These are phyloP conservation scores for Drosophila sturtevanti DNA, from an alignment of 1,140 invertebrate genomes.

Conservation along the genomic window DNA sequence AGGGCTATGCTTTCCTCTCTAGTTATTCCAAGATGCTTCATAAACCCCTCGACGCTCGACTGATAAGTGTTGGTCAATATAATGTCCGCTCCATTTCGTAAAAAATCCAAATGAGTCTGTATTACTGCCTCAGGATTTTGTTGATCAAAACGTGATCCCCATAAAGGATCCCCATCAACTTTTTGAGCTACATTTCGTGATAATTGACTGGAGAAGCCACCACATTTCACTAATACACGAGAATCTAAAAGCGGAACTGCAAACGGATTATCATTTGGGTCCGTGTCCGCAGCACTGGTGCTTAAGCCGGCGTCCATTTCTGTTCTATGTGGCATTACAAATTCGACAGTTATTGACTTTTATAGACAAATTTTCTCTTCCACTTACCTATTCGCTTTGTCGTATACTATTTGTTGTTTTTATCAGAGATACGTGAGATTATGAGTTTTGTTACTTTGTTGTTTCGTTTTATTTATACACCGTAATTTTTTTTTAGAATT, in stretches of 20 bases:
- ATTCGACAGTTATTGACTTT: neutral
- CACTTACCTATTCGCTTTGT: neutral
- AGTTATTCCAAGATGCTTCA: constrained; percentile 86
- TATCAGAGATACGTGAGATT: constrained; percentile 55
- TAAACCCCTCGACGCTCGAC: constrained; percentile 91
- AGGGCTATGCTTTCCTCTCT: constrained; percentile 86
- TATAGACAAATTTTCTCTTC: neutral
- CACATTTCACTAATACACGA: constrained; percentile 87
- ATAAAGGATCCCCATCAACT: constrained; percentile 90
- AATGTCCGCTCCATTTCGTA: constrained; percentile 91
- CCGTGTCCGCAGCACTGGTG: neutral
- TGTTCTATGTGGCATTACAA: constrained; percentile 15
- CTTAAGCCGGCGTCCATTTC: constrained; percentile 8
- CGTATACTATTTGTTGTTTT: constrained; percentile 22
- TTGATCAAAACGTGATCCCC: constrained; percentile 90
- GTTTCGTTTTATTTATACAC: constrained; percentile 34
- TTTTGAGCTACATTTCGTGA: constrained; percentile 87
- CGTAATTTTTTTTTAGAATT: constrained; percentile 23
- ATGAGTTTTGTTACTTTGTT: constrained; percentile 38
- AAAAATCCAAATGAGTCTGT: constrained; percentile 90
- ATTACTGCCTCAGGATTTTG: constrained; percentile 89
- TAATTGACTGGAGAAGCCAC: constrained; percentile 91
- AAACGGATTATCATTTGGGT: constrained; percentile 7
- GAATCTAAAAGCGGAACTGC: neutral
- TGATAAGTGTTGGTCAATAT: constrained; percentile 95